phyloP scores from a whole-genome alignment of 2,888 invertebrate species.

The Imbricaverruca yamaguchii region DNA sequence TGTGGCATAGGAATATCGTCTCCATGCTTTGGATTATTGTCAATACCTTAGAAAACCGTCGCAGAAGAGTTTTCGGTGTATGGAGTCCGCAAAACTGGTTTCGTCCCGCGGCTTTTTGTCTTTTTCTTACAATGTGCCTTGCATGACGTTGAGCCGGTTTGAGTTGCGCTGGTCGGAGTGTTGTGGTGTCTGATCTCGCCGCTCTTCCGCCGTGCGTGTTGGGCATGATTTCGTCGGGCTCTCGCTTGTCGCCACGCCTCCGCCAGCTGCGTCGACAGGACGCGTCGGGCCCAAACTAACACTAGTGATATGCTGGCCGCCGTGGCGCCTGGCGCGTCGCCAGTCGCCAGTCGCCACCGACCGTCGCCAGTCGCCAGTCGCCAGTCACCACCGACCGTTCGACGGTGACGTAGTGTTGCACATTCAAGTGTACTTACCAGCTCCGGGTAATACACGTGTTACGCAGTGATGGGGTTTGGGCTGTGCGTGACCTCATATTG shows the following conservation, averaged over 20 bases:
- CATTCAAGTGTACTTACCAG: not conserved
- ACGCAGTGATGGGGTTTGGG: not conserved
- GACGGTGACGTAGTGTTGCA: no score
- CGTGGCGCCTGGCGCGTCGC: not conserved
- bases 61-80: no score
- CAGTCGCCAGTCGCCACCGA: not conserved
- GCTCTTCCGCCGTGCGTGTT: not conserved
- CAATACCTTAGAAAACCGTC: not conserved
- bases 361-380: no score
- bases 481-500: no score
- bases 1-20: not conserved
- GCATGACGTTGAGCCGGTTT: not conserved
- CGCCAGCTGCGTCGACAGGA: not conserved
- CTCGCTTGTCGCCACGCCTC: not conserved
- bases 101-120: not conserved
- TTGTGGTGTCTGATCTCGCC: not conserved
- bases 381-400: no score
- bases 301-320: not conserved
- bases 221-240: not conserved
- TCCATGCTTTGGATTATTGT: not conserved
- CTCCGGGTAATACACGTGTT: not conserved
- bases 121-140: conserved; percentile 12
- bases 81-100: no score
- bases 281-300: not conserved
- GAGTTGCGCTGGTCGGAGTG: not conserved